phyloP scores from a whole-genome alignment of 2,888 invertebrate genomes.

The Drosophila nr. fundita region DNA sequence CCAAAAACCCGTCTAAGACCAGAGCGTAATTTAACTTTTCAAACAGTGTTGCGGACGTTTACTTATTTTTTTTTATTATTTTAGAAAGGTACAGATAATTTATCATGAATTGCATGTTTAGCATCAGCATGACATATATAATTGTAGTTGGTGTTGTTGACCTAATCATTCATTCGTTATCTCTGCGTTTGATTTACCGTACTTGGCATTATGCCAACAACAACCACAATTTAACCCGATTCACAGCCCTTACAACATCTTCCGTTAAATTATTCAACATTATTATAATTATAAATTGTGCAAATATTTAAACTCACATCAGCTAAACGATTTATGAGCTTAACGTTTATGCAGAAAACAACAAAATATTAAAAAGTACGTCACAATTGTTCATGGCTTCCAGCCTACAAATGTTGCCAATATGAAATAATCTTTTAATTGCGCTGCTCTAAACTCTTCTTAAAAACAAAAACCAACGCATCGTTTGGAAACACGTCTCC shows the following conservation, averaged over 20 bases:
- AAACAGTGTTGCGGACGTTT: background rate
- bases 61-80: slow-evolving; percentile 16
- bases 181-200: slow-evolving; percentile 44
- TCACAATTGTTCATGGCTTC: slow-evolving; percentile 34
- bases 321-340: slow-evolving; percentile 34
- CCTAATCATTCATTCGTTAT: slow-evolving; percentile 44
- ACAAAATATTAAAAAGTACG: slow-evolving; percentile 13
- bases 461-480: slow-evolving; percentile 7
- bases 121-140: slow-evolving; percentile 17
- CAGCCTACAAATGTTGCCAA: slow-evolving; percentile 39
- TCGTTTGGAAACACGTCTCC: slow-evolving; percentile 37
- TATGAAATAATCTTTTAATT: slow-evolving; percentile 59
- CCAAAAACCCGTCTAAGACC: slow-evolving; percentile 10
- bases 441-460: slow-evolving; percentile 13
- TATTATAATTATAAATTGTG: slow-evolving; percentile 53
- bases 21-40: slow-evolving; percentile 7
- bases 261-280: slow-evolving; percentile 41
- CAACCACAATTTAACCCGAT: slow-evolving; percentile 36
- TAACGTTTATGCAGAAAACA: slow-evolving; percentile 7
- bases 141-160: slow-evolving; percentile 16
- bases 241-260: slow-evolving; percentile 56
- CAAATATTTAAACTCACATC: slow-evolving; percentile 45
- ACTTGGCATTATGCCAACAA: slow-evolving; percentile 27
- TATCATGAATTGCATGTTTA: slow-evolving; percentile 24
- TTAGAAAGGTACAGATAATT: slow-evolving; percentile 34